Evolutionary conservation across 2,113 vertebrate species (phyloP), one percentile per base, ranked within the genome.

Genomic region (Scomber japonicus): DNA sequence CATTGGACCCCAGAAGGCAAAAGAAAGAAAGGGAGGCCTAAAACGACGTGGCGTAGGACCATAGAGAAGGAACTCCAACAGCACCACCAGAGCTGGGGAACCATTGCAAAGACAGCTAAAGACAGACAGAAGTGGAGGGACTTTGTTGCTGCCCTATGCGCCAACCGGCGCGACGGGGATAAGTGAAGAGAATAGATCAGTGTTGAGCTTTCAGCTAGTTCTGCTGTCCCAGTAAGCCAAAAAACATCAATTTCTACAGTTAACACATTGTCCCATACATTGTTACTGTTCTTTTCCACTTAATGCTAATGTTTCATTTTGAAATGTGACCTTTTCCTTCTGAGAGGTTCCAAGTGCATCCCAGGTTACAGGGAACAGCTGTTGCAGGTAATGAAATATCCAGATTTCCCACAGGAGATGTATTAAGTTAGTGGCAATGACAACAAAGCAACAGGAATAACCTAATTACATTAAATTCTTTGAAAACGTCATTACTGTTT

Each of bases 301-400:
- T 40, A 40, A 45, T 71, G 68, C 40, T 48, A n/a, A 57, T 70
- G 46, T 19, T 53, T 0, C 5, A 40, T 40, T 40, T 40, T 40
- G 35, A 55, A 53, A n/a, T 49, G 12, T 21, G 9, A 40, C 9
- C 6, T 40, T 40, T 9, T 40, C 35, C 35, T 40, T 7, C 35
- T 40, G 35, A 40, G 35, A 40, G 6, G 35, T 40, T 40, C 7
- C 35, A 40, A 72, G 46, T 14, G 12, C 45, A 21, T 40, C 46
- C n/a, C n/a, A 27, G 54, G 48, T 63, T 45, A 3, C 9, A 40
- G 21, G 19, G 11, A 54, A n/a, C 60, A 76, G 54, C 74, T 51
- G 74, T 24, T 30, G 10, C 15, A 5, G 10, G 8, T 1, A 11
- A 21, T 55, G 30, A 4, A 5, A 35, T 19, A 48, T 15, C 61